These are phyloP conservation scores for Cantharis rufa DNA, from an alignment of 2,888 invertebrate species.

Conservation along the genomic window DNA sequence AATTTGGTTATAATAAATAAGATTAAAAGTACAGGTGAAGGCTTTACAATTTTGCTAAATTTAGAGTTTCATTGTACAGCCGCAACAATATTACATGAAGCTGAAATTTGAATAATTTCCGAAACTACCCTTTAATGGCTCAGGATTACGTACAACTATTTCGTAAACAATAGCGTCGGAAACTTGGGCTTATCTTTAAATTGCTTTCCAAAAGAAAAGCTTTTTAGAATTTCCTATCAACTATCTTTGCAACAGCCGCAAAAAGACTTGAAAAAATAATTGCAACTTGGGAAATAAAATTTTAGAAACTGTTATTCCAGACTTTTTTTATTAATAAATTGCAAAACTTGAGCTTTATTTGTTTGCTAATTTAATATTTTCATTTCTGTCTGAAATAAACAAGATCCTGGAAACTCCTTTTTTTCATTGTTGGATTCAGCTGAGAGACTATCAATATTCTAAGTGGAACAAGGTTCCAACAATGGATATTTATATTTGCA, in stretches of 20 bases:
- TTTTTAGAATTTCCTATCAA: not conserved
- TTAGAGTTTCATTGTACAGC: not conserved
- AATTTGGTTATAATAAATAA: not conserved
- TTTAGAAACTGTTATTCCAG: not conserved
- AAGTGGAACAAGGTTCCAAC: not conserved
- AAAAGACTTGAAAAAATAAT: not conserved
- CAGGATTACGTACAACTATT: not conserved
- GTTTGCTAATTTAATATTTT: not conserved
- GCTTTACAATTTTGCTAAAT: not conserved
- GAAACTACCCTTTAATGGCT: not conserved
- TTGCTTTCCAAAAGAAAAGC: not conserved
- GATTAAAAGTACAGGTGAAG: not conserved
- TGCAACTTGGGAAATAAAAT: not conserved
- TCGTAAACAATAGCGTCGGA: not conserved
- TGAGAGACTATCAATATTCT: not conserved
- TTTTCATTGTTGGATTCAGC: not conserved
- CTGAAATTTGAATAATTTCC: not conserved
- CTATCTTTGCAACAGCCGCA: not conserved
- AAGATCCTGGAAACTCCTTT: not conserved
- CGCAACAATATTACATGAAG: not conserved
- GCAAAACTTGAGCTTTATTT: not conserved
- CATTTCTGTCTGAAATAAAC: not conserved
- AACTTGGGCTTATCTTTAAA: not conserved
- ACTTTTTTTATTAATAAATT: not conserved
- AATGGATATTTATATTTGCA: not conserved